Conservation (phyloP, 2,113 vertebrate genomes). For the Mionectes macconnelli region DNA sequence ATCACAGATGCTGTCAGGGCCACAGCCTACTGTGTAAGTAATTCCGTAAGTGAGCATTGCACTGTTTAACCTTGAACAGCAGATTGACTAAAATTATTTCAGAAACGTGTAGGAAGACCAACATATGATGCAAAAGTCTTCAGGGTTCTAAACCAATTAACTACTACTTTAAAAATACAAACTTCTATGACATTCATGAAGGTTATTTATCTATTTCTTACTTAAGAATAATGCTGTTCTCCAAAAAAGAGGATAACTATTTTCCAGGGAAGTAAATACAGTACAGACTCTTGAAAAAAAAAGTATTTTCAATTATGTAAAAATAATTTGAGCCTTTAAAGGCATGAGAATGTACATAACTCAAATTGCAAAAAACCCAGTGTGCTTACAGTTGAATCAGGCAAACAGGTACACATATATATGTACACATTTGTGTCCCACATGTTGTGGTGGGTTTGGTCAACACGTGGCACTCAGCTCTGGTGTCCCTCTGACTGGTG, state of each 20-base stretch:
- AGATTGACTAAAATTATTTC: background rate
- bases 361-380: background rate
- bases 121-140: background rate
- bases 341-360: background rate
- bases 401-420: background rate
- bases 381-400: background rate
- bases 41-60: background rate
- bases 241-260: background rate
- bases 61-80: background rate
- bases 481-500: accelerated
- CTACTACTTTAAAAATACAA: background rate
- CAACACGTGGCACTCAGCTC: too few relatives aligned
- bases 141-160: background rate
- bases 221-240: background rate
- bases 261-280: background rate
- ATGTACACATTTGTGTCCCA: too few relatives aligned
- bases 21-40: background rate
- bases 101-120: background rate
- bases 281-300: background rate
- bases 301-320: background rate
- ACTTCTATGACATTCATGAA: background rate
- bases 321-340: background rate
- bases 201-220: background rate
- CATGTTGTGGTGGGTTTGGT: background rate
- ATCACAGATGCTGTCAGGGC: background rate